Evolutionary conservation across 2,797 vertebrate species (phyloP).

Genomic region (Trichosurus vulpecula): DNA sequence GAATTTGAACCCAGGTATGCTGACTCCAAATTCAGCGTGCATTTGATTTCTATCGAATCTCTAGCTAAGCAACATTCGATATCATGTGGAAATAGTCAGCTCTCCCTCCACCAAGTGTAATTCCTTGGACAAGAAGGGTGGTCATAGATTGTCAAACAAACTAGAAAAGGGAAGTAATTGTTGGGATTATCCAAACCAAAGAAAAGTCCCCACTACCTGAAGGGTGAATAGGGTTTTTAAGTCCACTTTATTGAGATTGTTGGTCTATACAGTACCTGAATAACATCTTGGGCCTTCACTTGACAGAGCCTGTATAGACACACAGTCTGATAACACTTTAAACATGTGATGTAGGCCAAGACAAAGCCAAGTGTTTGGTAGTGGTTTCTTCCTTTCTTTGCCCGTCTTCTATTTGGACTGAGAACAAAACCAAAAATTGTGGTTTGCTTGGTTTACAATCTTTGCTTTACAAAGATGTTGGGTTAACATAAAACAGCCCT

Average conservation of each 20-base stretch:
- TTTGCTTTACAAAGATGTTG: constrained; percentile 36
- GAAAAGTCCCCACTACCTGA: background rate
- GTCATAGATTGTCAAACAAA: background rate
- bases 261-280: background rate
- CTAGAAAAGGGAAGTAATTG: background rate
- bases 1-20: background rate
- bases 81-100: too few relatives aligned
- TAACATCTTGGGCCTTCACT: background rate
- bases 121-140: background rate
- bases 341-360: background rate
- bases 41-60: background rate
- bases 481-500: constrained; percentile 27
- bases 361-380: constrained; percentile 2
- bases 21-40: background rate
- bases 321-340: constrained; percentile 28
- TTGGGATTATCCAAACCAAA: background rate
- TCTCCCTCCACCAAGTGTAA: background rate
- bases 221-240: background rate
- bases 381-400: constrained; percentile 40
- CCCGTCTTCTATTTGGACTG: constrained; percentile 32
- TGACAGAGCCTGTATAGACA: background rate
- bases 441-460: background rate
- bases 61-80: background rate
- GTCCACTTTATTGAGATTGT: background rate
- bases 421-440: constrained; percentile 41